Conservation (phyloP, 2,888 invertebrate genomes). For the Diplolepis rosae region DNA sequence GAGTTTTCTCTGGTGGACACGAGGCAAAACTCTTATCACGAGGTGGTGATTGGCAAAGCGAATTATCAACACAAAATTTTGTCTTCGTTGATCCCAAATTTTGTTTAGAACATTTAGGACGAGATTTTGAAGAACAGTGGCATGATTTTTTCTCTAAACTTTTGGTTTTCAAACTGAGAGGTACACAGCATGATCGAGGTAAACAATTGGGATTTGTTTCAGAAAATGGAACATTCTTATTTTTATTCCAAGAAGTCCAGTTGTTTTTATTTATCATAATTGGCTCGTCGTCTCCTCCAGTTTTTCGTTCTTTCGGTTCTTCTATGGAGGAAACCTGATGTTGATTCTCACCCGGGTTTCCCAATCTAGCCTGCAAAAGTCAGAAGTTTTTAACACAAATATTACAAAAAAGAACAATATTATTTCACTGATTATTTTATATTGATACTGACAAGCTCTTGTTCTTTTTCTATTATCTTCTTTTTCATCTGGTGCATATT, state of each 20-base stretch:
- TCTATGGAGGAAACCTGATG: neutral
- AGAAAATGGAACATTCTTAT: neutral
- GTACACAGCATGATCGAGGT: neutral
- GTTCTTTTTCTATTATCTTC: constrained; percentile 36
- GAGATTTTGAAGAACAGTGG: neutral
- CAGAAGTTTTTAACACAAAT: neutral
- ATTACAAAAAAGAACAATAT: neutral
- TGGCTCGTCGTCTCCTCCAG: neutral
- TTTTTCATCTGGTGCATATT: constrained; percentile 42
- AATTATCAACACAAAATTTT: constrained; percentile 29
- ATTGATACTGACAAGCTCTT: constrained; percentile 34
- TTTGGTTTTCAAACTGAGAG: neutral
- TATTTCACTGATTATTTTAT: too few relatives aligned
- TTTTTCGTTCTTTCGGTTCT: neutral
- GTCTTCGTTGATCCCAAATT: neutral
- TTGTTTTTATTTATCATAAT: neutral
- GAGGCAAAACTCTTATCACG: constrained; percentile 30
- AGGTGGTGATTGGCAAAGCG: constrained; percentile 39
- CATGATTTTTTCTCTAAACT: constrained; percentile 3
- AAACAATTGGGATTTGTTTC: neutral
- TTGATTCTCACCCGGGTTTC: neutral
- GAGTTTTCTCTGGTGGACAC: neutral
- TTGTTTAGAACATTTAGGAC: neutral
- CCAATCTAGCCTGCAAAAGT: neutral
- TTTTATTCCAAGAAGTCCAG: constrained; percentile 3